These are phyloP conservation scores for Poeciliopsis prolifica DNA, from an alignment of 2,113 vertebrate species.

Conservation along the genomic window DNA sequence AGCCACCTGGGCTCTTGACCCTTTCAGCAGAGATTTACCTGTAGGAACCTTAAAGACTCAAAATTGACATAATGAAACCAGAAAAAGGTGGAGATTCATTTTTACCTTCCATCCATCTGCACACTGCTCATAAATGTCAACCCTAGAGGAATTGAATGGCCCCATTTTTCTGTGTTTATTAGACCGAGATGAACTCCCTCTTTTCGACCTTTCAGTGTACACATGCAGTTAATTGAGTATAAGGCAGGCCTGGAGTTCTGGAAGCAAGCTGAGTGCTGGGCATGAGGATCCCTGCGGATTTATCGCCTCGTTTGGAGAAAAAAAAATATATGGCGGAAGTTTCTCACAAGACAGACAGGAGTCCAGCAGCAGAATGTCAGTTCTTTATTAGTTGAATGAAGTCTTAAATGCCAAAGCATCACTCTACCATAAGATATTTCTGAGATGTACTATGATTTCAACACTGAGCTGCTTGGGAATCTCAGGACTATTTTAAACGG, in stretches of 20 bases:
- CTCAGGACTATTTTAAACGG: not conserved
- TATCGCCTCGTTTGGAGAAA: constrained; percentile 8
- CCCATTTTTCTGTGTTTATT: constrained; percentile 71
- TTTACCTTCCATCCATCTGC: constrained; percentile 53
- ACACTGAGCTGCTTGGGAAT: not conserved
- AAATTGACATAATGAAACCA: constrained; percentile 39
- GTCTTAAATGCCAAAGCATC: constrained; percentile 49
- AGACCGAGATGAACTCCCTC: constrained; percentile 46
- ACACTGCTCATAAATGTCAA: constrained; percentile 64
- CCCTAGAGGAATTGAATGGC: constrained; percentile 59
- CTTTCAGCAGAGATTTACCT: constrained; percentile 12
- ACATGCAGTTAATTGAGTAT: constrained; percentile 51
- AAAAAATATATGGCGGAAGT: constrained; percentile 5
- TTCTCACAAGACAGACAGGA: constrained; percentile 16
- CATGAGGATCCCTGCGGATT: constrained; percentile 7
- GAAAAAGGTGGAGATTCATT: constrained; percentile 30
- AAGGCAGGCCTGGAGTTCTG: constrained; percentile 30
- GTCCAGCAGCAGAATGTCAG: constrained; percentile 34
- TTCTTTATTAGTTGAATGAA: constrained; percentile 38
- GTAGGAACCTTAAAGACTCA: constrained; percentile 15
- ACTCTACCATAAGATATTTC: constrained; percentile 12
- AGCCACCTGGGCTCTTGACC: constrained; percentile 7
- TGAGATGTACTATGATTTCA: constrained; percentile 2
- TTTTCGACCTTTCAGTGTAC: constrained; percentile 54
- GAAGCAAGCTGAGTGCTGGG: constrained; percentile 3